These are phyloP conservation scores for Sparidentex hasta DNA, from an alignment of 2,797 vertebrate species.

Conservation along the genomic window DNA sequence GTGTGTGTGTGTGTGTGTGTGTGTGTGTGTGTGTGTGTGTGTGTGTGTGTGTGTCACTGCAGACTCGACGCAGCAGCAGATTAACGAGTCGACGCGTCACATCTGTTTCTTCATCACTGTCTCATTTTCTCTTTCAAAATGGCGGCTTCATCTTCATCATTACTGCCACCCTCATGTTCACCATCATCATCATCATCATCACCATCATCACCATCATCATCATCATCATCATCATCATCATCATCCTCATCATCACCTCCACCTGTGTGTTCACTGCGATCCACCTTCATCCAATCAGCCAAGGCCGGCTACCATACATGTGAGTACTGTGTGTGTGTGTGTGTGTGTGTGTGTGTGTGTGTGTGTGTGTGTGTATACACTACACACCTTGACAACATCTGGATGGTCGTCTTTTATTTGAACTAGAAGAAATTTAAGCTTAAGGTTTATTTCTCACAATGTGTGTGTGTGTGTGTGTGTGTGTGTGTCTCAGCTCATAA, in stretches of 20 bases:
- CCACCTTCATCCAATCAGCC: slow-evolving; percentile 75
- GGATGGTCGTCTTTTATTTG: not conserved
- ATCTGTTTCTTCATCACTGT: slow-evolving; percentile 28
- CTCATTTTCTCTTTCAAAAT: slow-evolving; percentile 25
- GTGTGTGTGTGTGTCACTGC: too few species aligned
- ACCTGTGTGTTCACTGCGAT: slow-evolving; percentile 17
- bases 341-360: slow-evolving; percentile 6
- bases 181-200: slow-evolving; percentile 53
- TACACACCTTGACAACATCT: not conserved
- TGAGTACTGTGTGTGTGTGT: slow-evolving; percentile 71
- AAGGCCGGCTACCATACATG: slow-evolving; percentile 85
- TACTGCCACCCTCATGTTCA: not conserved
- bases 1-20: too few species aligned
- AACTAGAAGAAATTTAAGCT: too few species aligned
- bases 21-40: too few species aligned
- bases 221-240: slow-evolving; percentile 2
- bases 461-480: slow-evolving; percentile 21
- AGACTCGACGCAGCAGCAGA: too few species aligned
- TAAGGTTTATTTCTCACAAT: not conserved
- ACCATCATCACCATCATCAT: slow-evolving; percentile 7
- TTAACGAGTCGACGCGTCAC: too few species aligned
- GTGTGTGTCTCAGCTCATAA: slow-evolving; percentile 87
- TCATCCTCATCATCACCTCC: slow-evolving; percentile 1
- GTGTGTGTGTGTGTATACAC: not conserved
- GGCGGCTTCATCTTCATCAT: slow-evolving; percentile 41